Evolutionary conservation across 2,888 invertebrate genomes (phyloP).

Genomic region (Pomacea canaliculata): DNA sequence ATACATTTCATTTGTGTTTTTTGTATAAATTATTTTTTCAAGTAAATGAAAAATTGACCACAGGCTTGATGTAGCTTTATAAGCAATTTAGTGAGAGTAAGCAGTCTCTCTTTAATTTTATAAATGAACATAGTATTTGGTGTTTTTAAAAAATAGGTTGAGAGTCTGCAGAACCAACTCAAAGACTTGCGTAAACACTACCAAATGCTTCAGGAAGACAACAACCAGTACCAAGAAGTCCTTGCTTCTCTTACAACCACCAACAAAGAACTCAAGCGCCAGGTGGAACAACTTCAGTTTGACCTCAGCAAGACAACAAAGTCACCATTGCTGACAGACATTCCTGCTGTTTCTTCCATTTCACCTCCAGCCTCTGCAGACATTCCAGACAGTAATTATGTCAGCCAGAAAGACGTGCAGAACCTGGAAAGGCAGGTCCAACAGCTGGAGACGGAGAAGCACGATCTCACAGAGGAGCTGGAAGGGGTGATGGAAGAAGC

Average conservation of each 20-base stretch:
- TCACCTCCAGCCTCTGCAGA: background rate
- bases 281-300: slow-evolving; percentile 35
- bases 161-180: slow-evolving; percentile 30
- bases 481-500: slow-evolving; percentile 46
- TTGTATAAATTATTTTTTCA: no score
- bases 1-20: no score
- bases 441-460: slow-evolving; percentile 31
- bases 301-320: slow-evolving; percentile 23
- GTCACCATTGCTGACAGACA: background rate
- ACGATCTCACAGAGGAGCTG: slow-evolving; percentile 34
- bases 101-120: no score
- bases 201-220: slow-evolving; percentile 35
- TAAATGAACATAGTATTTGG: no score
- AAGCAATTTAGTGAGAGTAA: no score
- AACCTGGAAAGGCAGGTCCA: slow-evolving; percentile 27
- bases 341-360: background rate
- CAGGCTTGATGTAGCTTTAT: no score
- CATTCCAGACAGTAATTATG: background rate
- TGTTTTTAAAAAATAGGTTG: background rate
- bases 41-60: no score
- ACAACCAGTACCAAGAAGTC: slow-evolving; percentile 32
- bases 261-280: slow-evolving; percentile 37
- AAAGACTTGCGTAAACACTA: slow-evolving; percentile 34
- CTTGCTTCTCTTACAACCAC: slow-evolving; percentile 28
- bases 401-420: slow-evolving; percentile 25